phyloP scores from a whole-genome alignment of 2,797 vertebrate species.

The Chelonia mydas region DNA sequence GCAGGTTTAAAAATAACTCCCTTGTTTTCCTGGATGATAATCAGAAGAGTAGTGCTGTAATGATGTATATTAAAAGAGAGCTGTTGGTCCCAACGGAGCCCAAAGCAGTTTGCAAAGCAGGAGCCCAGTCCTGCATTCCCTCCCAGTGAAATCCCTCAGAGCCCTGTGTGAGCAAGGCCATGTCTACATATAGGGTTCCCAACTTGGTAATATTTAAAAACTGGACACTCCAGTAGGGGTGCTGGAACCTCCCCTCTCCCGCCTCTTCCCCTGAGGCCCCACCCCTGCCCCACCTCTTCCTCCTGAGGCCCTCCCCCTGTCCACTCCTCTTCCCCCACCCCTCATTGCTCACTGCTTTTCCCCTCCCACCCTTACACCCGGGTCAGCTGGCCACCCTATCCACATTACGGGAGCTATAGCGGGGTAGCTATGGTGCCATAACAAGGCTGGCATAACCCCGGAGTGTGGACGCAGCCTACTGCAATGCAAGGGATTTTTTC shows the following conservation, averaged over 20 bases:
- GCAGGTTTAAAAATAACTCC: conserved; percentile 63
- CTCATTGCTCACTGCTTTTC: too few species aligned
- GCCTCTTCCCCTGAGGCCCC: too few species aligned
- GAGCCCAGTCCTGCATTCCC: not conserved
- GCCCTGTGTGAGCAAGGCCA: not conserved
- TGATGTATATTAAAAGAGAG: not conserved
- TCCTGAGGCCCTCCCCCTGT: too few species aligned
- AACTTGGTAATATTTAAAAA: too few species aligned
- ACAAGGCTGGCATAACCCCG: not conserved
- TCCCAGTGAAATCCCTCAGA: not conserved
- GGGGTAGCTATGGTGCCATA: not conserved
- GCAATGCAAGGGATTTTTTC: not conserved
- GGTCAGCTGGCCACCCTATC: too few species aligned
- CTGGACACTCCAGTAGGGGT: too few species aligned
- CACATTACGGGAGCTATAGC: too few species aligned
- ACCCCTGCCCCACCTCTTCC: too few species aligned
- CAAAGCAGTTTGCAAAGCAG: not conserved
- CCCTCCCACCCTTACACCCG: too few species aligned
- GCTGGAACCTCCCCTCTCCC: too few species aligned
- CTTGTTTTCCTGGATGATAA: not conserved
- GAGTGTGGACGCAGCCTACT: not conserved
- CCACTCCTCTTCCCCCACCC: too few species aligned
- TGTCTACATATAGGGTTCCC: not conserved
- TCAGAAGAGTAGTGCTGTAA: not conserved
- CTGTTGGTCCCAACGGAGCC: not conserved